These are phyloP conservation scores for Lampris incognitus DNA, from an alignment of 2,113 vertebrate genomes.

Conservation along the genomic window DNA sequence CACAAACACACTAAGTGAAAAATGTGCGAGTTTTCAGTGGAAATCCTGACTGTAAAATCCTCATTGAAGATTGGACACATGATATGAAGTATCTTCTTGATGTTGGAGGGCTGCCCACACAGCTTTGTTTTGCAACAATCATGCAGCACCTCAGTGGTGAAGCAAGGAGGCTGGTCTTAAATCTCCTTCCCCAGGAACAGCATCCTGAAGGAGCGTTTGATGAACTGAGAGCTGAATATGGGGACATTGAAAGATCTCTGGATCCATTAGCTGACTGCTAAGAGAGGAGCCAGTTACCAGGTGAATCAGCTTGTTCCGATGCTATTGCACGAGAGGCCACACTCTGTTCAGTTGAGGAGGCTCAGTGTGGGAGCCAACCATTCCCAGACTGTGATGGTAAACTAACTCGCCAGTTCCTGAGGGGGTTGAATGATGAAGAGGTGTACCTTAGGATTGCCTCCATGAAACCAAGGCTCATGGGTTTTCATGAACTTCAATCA, in stretches of 20 bases:
- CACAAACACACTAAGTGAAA: background rate
- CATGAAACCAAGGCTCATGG: slow-evolving; percentile 1
- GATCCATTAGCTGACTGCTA: slow-evolving; percentile 33
- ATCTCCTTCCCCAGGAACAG: background rate
- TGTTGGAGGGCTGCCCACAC: background rate
- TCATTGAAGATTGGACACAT: no score
- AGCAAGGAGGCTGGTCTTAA: background rate
- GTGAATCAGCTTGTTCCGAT: slow-evolving; percentile 27
- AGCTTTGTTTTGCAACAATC: background rate
- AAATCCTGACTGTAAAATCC: no score
- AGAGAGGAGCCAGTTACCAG: slow-evolving; percentile 8
- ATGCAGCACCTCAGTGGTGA: no score
- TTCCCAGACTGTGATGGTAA: slow-evolving; percentile 5
- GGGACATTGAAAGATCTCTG: slow-evolving; percentile 5
- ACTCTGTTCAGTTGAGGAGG: background rate
- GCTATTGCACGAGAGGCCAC: slow-evolving; percentile 32
- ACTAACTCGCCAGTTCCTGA: slow-evolving; percentile 13
- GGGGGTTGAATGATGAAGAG: no score
- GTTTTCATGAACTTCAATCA: no score
- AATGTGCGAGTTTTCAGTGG: no score
- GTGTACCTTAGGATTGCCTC: background rate
- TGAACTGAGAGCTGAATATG: slow-evolving; percentile 14
- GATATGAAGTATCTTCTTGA: slow-evolving; percentile 32
- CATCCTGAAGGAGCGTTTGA: slow-evolving; percentile 12
- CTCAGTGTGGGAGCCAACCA: background rate